Evolutionary conservation across 2,113 vertebrate species (phyloP), one percentile per base, ranked within the genome.

Genomic region (Dasyprocta punctata): DNA sequence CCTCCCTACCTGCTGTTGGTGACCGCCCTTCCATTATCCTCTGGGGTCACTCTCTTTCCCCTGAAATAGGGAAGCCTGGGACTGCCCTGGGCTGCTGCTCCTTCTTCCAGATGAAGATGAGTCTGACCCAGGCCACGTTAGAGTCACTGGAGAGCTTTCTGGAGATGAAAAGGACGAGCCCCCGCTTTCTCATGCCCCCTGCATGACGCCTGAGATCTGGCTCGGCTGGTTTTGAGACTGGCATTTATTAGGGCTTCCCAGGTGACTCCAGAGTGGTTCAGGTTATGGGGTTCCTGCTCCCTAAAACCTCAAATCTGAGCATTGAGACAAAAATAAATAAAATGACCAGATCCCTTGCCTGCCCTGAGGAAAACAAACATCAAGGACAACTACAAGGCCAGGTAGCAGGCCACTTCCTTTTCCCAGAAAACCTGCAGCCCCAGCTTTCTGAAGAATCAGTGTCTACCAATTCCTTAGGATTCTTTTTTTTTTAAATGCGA

Each of bases 41-140:
- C 26, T 2, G 7, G 65, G 47, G 69, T 36, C n/a, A 10, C 26
- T 11, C 0, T 20, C 17, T 44, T n/a, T 52, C 7, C 14, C 14
- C 49, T 69, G 20, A 56, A 41, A 24, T 14, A 49, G 2, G 12
- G 22, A 58, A 67, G 4, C 4, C 36, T 41, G 9, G 28, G 36
- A 11, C 17, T 11, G 7, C 7, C 13, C 6, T 24, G 10, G 33
- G n/a, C 28, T 1, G 0, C 56, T 28, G 30, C 2, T 0, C 4
- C 17, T 11, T 67, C 14, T 61, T 58, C 36, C 61, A 49, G 38
- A 67, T 0, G n/a, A 84, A 75, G 33, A 9, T 1, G 30, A 44
- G 22, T 12, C 22, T 22, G 3, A 4, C 41, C 13, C 17, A n/a
- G 5, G 52, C 16, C 77, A 44, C 58, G 6, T 36, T 7, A 30